Evolutionary conservation across 1,140 invertebrate species (phyloP).

Genomic region (Bombus haemorrhoidalis): DNA sequence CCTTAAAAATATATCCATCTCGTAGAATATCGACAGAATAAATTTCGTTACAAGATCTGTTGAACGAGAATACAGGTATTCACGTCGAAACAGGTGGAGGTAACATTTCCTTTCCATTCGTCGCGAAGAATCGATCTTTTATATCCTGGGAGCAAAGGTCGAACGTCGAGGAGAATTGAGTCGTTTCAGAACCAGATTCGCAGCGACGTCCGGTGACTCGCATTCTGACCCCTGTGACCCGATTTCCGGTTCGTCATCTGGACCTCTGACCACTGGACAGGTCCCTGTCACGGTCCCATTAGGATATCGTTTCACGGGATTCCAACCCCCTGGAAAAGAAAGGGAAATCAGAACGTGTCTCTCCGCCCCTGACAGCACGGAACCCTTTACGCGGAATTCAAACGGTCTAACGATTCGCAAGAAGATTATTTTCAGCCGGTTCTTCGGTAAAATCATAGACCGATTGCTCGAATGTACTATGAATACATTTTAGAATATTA

Average conservation of each 20-base stretch:
- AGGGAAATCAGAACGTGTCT: conserved; percentile 35
- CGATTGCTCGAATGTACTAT: not conserved
- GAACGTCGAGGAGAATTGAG: conserved; percentile 60
- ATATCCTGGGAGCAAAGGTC: conserved; percentile 58
- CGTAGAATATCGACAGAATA: not conserved
- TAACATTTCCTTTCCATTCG: conserved; percentile 54
- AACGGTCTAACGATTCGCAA: conserved; percentile 8
- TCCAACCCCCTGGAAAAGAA: conserved; percentile 39
- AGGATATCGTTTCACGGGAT: conserved; percentile 63
- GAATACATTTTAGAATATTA: not conserved
- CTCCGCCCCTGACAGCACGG: not conserved
- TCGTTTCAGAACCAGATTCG: conserved; percentile 56
- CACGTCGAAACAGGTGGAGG: conserved; percentile 57
- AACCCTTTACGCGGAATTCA: conserved; percentile 26
- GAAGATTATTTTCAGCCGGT: conserved; percentile 48
- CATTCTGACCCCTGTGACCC: conserved; percentile 66
- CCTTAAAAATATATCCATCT: not conserved
- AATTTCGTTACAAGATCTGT: conserved; percentile 1
- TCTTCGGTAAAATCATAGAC: not conserved
- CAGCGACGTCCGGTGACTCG: conserved; percentile 68
- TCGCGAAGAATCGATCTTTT: conserved; percentile 58
- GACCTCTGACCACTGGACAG: conserved; percentile 75
- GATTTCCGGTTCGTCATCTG: conserved; percentile 75
- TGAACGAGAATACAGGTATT: conserved; percentile 19
- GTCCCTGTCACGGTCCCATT: conserved; percentile 68